Conservation (phyloP, 1,140 invertebrate species). For the Wiebesia pumilae region DNA sequence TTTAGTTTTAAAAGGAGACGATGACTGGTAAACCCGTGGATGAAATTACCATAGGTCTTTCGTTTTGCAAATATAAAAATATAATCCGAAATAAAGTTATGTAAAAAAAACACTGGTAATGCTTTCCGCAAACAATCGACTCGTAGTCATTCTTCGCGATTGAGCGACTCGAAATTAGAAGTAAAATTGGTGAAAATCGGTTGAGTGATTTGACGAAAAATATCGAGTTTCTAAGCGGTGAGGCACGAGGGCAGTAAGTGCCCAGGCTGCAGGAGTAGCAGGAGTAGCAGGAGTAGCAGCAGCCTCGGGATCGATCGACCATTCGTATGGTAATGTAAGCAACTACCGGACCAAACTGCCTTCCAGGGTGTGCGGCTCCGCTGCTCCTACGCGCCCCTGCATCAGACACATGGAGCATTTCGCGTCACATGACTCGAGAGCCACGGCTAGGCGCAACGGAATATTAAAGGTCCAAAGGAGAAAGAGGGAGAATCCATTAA, state of each 20-base stretch:
- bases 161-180: background rate
- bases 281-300: background rate
- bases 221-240: background rate
- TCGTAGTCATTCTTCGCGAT: background rate
- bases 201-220: background rate
- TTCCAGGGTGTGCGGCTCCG: conserved; percentile 56
- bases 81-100: background rate
- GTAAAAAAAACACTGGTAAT: background rate
- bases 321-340: conserved; percentile 74
- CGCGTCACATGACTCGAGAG: background rate
- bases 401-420: conserved; percentile 20
- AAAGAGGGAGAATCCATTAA: conserved; percentile 46
- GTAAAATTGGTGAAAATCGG: background rate
- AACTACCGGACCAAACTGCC: conserved; percentile 70
- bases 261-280: background rate
- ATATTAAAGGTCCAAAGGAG: conserved; percentile 34
- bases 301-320: conserved; percentile 67
- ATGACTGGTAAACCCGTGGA: background rate
- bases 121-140: background rate
- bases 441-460: background rate
- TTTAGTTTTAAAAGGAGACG: background rate
- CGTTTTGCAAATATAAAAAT: background rate
- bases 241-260: background rate
- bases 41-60: background rate
- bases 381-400: background rate